Evolutionary conservation across 1,140 invertebrate species (phyloP), one percentile per base, ranked within the genome.

Genomic region (Micrasema minimum): DNA sequence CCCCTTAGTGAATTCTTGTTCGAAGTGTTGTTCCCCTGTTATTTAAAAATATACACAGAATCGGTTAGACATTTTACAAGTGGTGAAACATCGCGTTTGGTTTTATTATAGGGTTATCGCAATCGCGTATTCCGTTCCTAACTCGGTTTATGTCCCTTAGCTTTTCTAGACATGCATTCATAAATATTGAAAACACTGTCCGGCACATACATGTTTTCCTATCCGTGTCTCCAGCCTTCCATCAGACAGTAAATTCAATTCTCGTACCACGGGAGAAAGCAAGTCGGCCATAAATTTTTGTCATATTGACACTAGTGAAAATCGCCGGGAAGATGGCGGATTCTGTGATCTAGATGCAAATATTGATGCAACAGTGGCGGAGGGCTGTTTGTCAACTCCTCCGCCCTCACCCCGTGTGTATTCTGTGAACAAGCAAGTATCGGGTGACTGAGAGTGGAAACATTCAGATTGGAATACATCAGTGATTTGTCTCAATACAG

Each of bases 291-390:
- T 74, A 74, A 74, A 74, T 74, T 70, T 74, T 61, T 74, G 69
- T 74, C 67, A 70, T 74, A 74, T 74, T 74, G 72, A 74, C 72
- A 70, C 48, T 22, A 41, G 31, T 26, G 18, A 67, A 69, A 69
- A 69, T 35, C 23, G 23, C 41, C 14, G 46, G 18, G 22, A 45
- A 51, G 35, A 59, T 53, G 35, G 55, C 38, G 66, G 53, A 16
- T n/a, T 10, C 11, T 9, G 20, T 20, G 46, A 51, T 50, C 48
- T 45, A 31, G 55, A 55, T 51, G 66, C 66, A 68, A 68, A 68
- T 68, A 68, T 68, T 68, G 48, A 59, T 68, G 66, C 66, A 68
- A 59, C 51, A 48, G 51, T 68, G 41, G 38, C 62, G 3, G 23
- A 45, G 48, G 50, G 50, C 9, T 70, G 57, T 70, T 70, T 70